Conservation (phyloP, 1,140 invertebrate species). For the Caenorhabditis tropicalis region DNA sequence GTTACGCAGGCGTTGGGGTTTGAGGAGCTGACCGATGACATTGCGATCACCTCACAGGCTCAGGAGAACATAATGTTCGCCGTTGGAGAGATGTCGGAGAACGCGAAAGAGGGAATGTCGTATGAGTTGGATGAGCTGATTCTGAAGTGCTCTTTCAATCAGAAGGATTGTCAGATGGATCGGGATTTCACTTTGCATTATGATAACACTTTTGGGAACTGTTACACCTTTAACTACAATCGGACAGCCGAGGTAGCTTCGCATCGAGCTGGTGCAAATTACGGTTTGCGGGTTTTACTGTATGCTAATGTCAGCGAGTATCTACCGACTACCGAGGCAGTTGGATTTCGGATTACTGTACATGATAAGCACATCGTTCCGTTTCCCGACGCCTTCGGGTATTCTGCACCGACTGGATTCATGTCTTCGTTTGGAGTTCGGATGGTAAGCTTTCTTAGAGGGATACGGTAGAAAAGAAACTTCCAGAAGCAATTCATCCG, state of each 20-base stretch:
- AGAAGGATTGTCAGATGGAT: constrained; percentile 69
- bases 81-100: constrained; percentile 64
- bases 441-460: constrained; percentile 61
- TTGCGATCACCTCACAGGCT: constrained; percentile 67
- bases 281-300: constrained; percentile 67
- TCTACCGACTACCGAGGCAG: constrained; percentile 70
- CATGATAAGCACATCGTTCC: constrained; percentile 71
- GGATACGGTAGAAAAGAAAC: not conserved
- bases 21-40: constrained; percentile 69
- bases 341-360: constrained; percentile 70
- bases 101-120: constrained; percentile 62
- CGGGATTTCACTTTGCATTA: constrained; percentile 70
- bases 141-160: constrained; percentile 71
- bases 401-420: constrained; percentile 70
- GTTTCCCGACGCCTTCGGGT: constrained; percentile 71
- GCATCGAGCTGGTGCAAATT: constrained; percentile 70
- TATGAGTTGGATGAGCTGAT: constrained; percentile 66
- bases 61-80: constrained; percentile 69
- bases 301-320: constrained; percentile 72
- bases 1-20: constrained; percentile 68
- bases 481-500: constrained; percentile 70
- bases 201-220: constrained; percentile 71
- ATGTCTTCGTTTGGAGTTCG: constrained; percentile 71
- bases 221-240: constrained; percentile 70
- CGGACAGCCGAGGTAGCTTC: constrained; percentile 64